Percentiles rank a stretch among this genome's conserved stretches.
Evolutionary conservation across 2,888 invertebrate species (phyloP).

Genomic region (Scaptomyza flava): DNA sequence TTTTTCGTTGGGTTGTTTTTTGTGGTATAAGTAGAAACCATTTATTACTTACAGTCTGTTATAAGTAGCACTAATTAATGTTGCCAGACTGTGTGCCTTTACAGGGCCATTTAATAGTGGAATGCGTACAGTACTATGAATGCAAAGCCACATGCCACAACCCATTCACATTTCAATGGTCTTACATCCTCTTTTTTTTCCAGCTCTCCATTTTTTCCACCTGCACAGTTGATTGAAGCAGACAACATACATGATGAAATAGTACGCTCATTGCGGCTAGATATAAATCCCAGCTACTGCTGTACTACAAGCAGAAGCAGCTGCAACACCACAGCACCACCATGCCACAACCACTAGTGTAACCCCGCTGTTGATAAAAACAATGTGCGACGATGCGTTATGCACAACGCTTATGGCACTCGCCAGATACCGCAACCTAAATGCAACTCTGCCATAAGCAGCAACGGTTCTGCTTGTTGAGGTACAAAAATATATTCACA

Average conservation of each 20-base stretch:
- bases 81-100: neutral
- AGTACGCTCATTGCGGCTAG: conserved; percentile 9
- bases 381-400: conserved; percentile 46
- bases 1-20: neutral
- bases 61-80: conserved; percentile 21
- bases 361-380: conserved; percentile 21
- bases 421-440: conserved; percentile 38
- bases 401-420: conserved; percentile 56
- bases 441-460: conserved; percentile 21
- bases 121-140: conserved; percentile 3
- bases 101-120: neutral
- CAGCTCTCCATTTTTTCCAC: neutral
- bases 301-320: neutral
- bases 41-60: neutral
- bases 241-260: conserved; percentile 9
- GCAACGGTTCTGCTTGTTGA: neutral
- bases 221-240: conserved; percentile 24
- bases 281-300: neutral
- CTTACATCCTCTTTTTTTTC: neutral
- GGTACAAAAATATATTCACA: conserved; percentile 14
- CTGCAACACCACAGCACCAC: neutral
- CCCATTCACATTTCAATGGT: conserved; percentile 2
- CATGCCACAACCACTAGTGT: neutral
- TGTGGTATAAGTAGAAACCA: conserved; percentile 6
- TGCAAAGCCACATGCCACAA: neutral